Conservation (phyloP, 2,113 vertebrate genomes). For the Lasiurus cinereus region DNA sequence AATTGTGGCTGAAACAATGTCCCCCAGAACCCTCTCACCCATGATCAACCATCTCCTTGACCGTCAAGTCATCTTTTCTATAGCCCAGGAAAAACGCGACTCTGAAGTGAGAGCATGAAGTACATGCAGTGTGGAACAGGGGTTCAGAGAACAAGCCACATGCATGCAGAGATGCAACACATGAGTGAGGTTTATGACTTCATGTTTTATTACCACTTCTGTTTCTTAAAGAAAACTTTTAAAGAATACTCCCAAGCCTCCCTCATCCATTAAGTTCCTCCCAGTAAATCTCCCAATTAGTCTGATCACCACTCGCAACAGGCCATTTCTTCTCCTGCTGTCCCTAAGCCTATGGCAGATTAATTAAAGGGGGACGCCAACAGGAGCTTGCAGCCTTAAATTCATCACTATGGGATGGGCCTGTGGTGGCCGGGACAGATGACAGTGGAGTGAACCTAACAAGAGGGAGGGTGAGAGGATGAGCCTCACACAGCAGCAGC, state of each 20-base stretch:
- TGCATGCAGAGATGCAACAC: rapidly evolving
- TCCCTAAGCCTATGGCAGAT: not conserved
- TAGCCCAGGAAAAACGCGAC: not conserved
- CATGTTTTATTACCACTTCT: not conserved
- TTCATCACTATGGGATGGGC: not conserved
- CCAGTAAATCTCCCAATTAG: not conserved
- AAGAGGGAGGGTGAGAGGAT: not conserved
- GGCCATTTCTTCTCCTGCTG: not conserved
- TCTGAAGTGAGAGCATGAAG: not conserved
- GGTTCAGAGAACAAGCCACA: not conserved
- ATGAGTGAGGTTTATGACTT: not conserved
- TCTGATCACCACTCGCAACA: not conserved
- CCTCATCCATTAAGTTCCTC: not conserved
- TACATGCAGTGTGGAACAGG: rapidly evolving
- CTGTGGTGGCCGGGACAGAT: not conserved
- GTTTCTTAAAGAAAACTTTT: not conserved
- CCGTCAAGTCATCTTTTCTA: not conserved
- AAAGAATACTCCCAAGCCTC: not conserved
- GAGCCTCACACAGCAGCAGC: not conserved
- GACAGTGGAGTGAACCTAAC: too few relatives aligned
- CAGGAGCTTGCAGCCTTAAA: not conserved
- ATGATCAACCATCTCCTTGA: not conserved
- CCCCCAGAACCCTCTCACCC: not conserved
- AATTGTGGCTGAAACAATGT: not conserved
- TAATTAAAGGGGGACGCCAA: not conserved